phyloP scores from a whole-genome alignment of 2,888 invertebrate genomes.

The Oligia strigilis region DNA sequence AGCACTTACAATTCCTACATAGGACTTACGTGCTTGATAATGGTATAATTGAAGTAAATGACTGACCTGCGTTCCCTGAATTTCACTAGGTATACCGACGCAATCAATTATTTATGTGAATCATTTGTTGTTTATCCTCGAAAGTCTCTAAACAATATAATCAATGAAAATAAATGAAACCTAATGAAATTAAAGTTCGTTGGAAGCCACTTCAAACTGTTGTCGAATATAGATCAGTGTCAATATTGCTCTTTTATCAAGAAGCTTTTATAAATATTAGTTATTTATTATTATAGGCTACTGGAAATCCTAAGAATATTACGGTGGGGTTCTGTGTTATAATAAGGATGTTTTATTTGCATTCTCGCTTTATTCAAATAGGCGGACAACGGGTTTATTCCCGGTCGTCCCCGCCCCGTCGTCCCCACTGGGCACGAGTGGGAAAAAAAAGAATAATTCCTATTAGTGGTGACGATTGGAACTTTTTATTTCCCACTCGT shows the following conservation, averaged over 20 bases:
- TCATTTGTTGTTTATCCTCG: background rate
- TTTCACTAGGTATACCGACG: background rate
- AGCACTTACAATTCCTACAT: background rate
- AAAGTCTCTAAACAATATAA: background rate
- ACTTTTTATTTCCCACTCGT: no score
- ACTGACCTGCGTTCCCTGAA: background rate
- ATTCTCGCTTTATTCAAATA: no score
- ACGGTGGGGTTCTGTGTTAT: background rate
- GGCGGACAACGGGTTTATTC: no score
- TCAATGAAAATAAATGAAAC: background rate
- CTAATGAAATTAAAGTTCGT: background rate
- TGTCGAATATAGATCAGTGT: background rate
- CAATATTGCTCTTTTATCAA: background rate
- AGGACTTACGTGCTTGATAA: background rate
- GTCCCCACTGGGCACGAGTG: no score
- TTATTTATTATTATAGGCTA: background rate
- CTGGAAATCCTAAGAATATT: background rate
- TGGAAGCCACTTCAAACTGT: background rate
- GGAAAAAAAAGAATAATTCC: no score
- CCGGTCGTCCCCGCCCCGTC: no score
- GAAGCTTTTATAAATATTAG: conserved; percentile 14
- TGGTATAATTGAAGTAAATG: background rate
- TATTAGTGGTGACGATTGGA: no score
- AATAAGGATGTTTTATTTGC: background rate
- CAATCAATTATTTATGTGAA: conserved; percentile 3